Evolutionary conservation across 2,113 vertebrate genomes (phyloP), one percentile per base, ranked within the genome.

Genomic region (Ancistrus triradiatus): DNA sequence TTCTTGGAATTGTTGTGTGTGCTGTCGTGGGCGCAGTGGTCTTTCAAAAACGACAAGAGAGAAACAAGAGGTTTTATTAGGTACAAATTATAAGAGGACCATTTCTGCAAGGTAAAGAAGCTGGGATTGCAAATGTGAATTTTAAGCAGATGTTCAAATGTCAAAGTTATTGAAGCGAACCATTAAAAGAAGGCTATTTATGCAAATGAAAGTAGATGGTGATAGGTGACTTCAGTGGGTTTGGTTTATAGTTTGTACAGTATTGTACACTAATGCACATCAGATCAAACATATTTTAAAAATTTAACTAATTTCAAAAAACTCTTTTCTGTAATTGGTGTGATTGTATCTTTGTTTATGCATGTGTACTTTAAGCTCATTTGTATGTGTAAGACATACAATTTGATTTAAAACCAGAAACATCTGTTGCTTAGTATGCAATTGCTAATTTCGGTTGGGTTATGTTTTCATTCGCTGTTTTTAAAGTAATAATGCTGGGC

Each of bases 21-120:
- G 96, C 91, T 0, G 93, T 99, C 72, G 96, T 99, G 73, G 96
- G 96, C 3, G 95, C 95, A 0, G 95, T 99, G n/a, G 95, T 99
- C 59, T 98, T 98, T 83, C 96, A 99, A 85, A 97, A 95, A 75
- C 89, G 92, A 51, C 96, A 99, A 83, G 96, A 98, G 67, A 81
- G 95, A 66, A 99, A 98, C 87, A 99, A 97, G 76, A 91, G 94
- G 68, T 99, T 99, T 78, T 99, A 99, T 86, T 99, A 88, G 75
- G 28, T 24, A 19, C 19, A 38, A 19, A 27, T 13, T 15, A 21
- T 14, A 21, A 66, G 38, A 4, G 40, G 17, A 68, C 25, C 31
- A 17, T 37, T 57, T 60, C 49, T 71, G 51, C 35, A 63, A 80
- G 75, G 77, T 76, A 56, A 59, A 55, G 59, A 59, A 21, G 59